Conservation (phyloP, 1,140 invertebrate species). For the Aphaenogaster rudis region DNA sequence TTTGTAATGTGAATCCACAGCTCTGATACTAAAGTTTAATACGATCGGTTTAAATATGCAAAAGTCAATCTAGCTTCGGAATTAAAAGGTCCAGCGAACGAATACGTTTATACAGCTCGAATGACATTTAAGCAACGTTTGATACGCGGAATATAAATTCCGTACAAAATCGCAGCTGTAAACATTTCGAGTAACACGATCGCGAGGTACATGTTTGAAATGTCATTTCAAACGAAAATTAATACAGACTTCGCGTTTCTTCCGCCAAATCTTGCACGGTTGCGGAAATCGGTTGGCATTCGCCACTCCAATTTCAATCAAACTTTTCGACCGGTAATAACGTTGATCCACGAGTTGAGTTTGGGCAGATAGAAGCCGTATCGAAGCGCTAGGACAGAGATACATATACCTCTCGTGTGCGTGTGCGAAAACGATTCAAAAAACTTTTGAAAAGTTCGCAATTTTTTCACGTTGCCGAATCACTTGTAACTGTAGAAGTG, state of each 20-base stretch:
- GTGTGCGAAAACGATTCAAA: slow-evolving; percentile 5
- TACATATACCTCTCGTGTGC: neutral
- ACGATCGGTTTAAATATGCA: neutral
- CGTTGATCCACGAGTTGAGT: slow-evolving; percentile 26
- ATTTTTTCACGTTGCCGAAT: neutral
- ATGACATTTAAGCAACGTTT: slow-evolving; percentile 38
- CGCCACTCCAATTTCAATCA: slow-evolving; percentile 3
- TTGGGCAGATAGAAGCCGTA: neutral
- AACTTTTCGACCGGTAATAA: slow-evolving; percentile 16
- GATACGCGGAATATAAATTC: slow-evolving; percentile 34
- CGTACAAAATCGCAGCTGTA: slow-evolving; percentile 1
- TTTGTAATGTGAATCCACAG: neutral
- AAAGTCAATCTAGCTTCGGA: slow-evolving; percentile 46
- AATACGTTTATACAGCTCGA: slow-evolving; percentile 18
- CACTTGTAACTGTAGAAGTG: neutral
- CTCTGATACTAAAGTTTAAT: neutral
- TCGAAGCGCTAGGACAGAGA: neutral
- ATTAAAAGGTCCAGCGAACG: slow-evolving; percentile 32
- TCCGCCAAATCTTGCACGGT: neutral
- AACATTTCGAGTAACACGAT: neutral
- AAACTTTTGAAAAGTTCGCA: slow-evolving; percentile 16
- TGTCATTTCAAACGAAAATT: slow-evolving; percentile 26
- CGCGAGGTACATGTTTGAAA: neutral
- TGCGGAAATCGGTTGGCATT: slow-evolving; percentile 20
- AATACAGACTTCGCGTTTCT: neutral